A percentile compares a stretch with the other conserved stretches of the same genome.
These are phyloP conservation scores for Cuniculus paca DNA, from an alignment of 2,797 vertebrate genomes.

Conservation along the genomic window DNA sequence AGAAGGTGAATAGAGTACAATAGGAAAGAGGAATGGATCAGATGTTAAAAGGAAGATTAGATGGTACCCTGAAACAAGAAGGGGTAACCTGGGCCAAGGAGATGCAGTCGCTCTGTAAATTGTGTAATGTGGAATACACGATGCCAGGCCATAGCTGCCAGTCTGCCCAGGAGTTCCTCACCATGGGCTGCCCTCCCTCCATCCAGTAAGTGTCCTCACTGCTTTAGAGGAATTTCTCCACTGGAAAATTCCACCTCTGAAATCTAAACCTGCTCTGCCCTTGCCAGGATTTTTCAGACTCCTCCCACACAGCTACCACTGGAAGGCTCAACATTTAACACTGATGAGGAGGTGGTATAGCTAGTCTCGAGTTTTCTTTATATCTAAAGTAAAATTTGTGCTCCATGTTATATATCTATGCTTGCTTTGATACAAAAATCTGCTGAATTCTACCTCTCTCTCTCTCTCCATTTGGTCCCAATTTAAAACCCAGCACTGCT, in stretches of 20 bases:
- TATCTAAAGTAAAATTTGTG: background rate
- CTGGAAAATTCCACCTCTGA: background rate
- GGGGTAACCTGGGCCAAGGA: background rate
- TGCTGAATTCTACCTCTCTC: background rate
- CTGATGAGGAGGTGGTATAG: background rate
- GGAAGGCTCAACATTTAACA: background rate
- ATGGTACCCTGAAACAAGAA: background rate
- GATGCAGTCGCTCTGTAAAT: no score
- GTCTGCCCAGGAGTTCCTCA: background rate
- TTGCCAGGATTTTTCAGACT: background rate
- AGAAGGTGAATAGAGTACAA: background rate
- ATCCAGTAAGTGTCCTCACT: no score
- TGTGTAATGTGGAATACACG: no score
- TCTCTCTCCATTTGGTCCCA: background rate
- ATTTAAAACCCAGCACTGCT: background rate
- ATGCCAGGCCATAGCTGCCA: background rate
- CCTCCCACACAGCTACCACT: background rate
- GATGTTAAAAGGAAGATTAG: background rate
- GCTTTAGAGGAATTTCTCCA: background rate
- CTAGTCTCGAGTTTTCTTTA: background rate
- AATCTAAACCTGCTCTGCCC: no score
- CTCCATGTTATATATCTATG: background rate
- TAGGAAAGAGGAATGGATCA: background rate
- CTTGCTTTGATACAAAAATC: slow-evolving; percentile 3
- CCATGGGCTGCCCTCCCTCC: background rate